Percentiles rank a stretch among this genome's conserved stretches.
phyloP scores from a whole-genome alignment of 2,888 invertebrate genomes.

The Aleiodes alternator region DNA sequence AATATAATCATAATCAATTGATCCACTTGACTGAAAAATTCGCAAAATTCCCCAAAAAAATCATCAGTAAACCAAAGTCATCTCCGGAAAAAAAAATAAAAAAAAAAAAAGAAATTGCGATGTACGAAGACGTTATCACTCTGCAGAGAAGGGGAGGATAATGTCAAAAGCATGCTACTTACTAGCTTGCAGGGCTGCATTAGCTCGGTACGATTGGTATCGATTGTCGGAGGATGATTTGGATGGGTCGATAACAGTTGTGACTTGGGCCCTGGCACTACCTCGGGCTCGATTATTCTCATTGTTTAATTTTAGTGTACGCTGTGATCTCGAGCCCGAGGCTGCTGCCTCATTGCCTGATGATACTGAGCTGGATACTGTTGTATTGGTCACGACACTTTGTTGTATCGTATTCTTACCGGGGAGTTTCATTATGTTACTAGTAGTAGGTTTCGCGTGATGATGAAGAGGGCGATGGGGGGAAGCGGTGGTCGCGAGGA shows the following conservation, averaged over 20 bases:
- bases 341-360: slow-evolving; percentile 60
- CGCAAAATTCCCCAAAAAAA: neutral
- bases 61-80: neutral
- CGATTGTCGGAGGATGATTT: slow-evolving; percentile 73
- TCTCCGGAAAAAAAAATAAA: neutral
- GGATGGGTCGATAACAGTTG: slow-evolving; percentile 67
- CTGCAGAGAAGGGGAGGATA: slow-evolving; percentile 32
- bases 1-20: neutral
- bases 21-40: neutral
- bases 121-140: slow-evolving; percentile 36
- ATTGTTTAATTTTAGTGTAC: slow-evolving; percentile 34
- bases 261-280: slow-evolving; percentile 63
- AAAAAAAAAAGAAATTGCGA: slow-evolving; percentile 9
- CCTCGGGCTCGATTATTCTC: slow-evolving; percentile 63
- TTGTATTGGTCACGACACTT: slow-evolving; percentile 64
- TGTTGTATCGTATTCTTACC: slow-evolving; percentile 57
- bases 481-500: slow-evolving; percentile 85
- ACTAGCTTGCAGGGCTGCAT: slow-evolving; percentile 72
- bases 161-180: slow-evolving; percentile 69
- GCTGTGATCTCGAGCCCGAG: slow-evolving; percentile 46
- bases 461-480: slow-evolving; percentile 77
- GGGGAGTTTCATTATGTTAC: slow-evolving; percentile 60
- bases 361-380: slow-evolving; percentile 54
- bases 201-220: slow-evolving; percentile 69
- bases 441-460: slow-evolving; percentile 69